phyloP scores from a whole-genome alignment of 2,113 vertebrate species.

The Varanus komodoensis region DNA sequence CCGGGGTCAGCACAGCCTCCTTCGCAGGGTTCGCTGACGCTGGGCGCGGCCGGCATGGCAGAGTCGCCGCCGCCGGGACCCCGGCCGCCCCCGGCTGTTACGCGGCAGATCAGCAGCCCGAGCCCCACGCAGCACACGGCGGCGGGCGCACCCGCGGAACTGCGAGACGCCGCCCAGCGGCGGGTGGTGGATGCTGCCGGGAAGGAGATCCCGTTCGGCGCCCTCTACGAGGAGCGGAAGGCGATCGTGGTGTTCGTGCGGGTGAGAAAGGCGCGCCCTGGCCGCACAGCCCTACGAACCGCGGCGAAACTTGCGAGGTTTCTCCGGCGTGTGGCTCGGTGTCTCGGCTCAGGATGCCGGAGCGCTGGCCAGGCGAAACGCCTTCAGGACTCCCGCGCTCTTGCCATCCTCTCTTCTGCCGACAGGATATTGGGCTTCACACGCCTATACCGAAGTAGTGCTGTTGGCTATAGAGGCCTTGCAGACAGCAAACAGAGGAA shows the following conservation, averaged over 20 bases:
- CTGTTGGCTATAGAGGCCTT: background rate
- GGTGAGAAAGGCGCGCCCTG: conserved; percentile 78
- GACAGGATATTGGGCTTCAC: background rate
- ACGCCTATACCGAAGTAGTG: no score
- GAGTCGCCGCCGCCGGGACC: background rate
- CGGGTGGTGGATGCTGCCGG: conserved; percentile 81
- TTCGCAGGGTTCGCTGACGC: background rate
- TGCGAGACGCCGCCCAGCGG: conserved; percentile 71
- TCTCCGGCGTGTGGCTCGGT: background rate
- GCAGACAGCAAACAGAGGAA: background rate
- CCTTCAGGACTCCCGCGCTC: background rate
- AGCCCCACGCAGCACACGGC: background rate
- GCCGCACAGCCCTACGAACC: background rate
- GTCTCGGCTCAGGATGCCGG: background rate
- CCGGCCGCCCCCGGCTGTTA: conserved; percentile 70
- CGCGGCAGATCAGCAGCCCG: conserved; percentile 76
- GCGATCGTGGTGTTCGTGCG: conserved; percentile 89
- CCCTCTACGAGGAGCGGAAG: conserved; percentile 82
- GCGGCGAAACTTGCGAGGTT: background rate
- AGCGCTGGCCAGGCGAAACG: background rate
- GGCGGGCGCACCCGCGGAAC: conserved; percentile 7
- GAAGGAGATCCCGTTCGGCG: conserved; percentile 73
- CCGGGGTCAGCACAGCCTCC: rapidly evolving
- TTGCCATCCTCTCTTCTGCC: background rate
- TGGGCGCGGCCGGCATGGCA: background rate